Percentiles rank a stretch among this genome's conserved stretches.
These are phyloP conservation scores for Microtus richardsoni DNA, from an alignment of 2,113 vertebrate genomes.

Conservation along the genomic window DNA sequence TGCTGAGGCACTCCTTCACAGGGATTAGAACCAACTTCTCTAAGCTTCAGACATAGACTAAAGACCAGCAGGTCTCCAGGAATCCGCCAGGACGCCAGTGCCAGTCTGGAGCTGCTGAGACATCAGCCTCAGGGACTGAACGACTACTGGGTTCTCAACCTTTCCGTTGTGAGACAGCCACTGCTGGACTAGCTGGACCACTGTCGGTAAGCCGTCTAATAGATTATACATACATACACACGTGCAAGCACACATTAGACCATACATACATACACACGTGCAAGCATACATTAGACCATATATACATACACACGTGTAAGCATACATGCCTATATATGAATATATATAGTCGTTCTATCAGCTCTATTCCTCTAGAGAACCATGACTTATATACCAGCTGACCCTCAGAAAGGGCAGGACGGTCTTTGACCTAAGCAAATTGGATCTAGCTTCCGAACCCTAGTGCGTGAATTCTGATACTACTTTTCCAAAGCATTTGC, in stretches of 20 bases:
- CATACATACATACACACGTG: too few relatives aligned
- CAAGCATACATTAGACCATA: too few relatives aligned
- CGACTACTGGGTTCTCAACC: too few relatives aligned
- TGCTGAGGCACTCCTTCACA: not conserved
- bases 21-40: not conserved
- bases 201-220: not conserved
- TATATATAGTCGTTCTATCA: not conserved
- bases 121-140: too few relatives aligned
- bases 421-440: not conserved
- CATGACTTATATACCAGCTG: not conserved
- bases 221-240: too few relatives aligned
- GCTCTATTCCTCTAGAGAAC: not conserved
- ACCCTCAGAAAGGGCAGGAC: not conserved
- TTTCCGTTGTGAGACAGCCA: not conserved
- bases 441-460: not conserved
- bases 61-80: not conserved
- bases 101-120: too few relatives aligned
- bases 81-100: too few relatives aligned
- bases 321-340: too few relatives aligned
- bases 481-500: not conserved
- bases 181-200: not conserved
- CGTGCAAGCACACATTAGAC: too few relatives aligned
- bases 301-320: too few relatives aligned
- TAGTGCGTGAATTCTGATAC: not conserved
- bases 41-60: not conserved